These are phyloP conservation scores for Odobenus rosmarus DNA, from an alignment of 2,113 vertebrate species.

Conservation along the genomic window DNA sequence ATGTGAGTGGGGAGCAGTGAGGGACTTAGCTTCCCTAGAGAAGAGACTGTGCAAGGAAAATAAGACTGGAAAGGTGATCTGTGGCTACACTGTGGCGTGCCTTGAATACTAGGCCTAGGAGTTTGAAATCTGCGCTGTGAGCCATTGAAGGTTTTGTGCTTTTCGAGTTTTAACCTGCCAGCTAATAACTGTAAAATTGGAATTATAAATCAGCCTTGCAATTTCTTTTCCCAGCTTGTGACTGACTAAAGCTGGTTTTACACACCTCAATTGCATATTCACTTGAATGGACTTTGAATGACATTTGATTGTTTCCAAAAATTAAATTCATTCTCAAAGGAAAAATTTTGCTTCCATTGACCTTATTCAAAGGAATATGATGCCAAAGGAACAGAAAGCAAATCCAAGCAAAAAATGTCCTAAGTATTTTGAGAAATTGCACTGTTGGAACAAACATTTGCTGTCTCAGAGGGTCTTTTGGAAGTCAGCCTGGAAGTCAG, in stretches of 20 bases:
- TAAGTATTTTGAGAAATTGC: constrained; percentile 61
- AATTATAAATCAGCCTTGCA: constrained; percentile 48
- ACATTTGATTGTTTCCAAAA: constrained; percentile 59
- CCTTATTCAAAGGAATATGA: constrained; percentile 49
- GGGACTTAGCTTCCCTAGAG: background rate
- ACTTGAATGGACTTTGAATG: constrained; percentile 42
- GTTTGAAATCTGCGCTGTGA: constrained; percentile 50
- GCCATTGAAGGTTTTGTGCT: background rate
- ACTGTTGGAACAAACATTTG: constrained; percentile 55
- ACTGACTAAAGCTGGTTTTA: constrained; percentile 53
- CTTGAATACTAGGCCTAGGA: background rate
- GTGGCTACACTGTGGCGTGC: background rate
- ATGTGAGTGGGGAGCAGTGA: background rate
- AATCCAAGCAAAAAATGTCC: constrained; percentile 29
- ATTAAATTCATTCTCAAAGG: constrained; percentile 35
- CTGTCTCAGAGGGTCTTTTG: background rate
- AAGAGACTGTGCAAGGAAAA: background rate
- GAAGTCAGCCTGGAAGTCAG: constrained; percentile 49
- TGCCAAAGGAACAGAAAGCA: constrained; percentile 38
- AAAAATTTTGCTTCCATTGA: constrained; percentile 35
- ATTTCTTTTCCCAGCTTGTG: constrained; percentile 52
- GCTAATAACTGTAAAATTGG: constrained; percentile 2
- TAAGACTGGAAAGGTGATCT: constrained; percentile 18
- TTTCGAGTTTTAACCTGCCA: constrained; percentile 53
- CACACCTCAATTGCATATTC: background rate